Conservation (phyloP, 1,140 invertebrate genomes). For the Aethina tumida region DNA sequence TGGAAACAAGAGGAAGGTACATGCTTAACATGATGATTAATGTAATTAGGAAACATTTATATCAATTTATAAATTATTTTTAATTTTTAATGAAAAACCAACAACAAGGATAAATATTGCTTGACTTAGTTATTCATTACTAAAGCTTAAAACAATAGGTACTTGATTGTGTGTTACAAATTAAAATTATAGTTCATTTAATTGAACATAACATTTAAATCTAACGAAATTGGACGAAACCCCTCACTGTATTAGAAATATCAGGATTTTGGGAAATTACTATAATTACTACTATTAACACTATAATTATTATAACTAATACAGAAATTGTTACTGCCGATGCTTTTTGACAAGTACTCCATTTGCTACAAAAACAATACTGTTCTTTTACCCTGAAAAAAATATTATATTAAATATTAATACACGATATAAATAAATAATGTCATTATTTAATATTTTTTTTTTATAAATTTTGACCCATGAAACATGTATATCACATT, state of each 20-base stretch:
- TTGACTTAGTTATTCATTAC: background rate
- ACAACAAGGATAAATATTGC: background rate
- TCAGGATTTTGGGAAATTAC: conserved; percentile 4
- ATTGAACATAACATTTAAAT: background rate
- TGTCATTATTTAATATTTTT: too few species aligned
- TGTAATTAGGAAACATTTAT: too few species aligned
- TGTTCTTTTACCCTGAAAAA: conserved; percentile 19
- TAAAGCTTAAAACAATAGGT: conserved; percentile 5
- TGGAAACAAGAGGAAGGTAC: too few species aligned
- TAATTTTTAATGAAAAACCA: too few species aligned
- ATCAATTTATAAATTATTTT: too few species aligned
- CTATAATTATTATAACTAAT: conserved; percentile 13
- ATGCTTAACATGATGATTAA: too few species aligned
- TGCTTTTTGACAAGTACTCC: conserved; percentile 14
- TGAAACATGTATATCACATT: too few species aligned
- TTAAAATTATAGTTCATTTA: background rate
- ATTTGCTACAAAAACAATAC: conserved; percentile 19
- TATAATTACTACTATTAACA: conserved; percentile 12
- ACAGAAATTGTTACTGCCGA: conserved; percentile 14
- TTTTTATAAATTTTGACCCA: too few species aligned
- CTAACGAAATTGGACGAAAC: background rate
- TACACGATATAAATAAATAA: too few species aligned
- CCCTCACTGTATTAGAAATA: background rate
- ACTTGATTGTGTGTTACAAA: background rate
- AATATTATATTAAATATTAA: too few species aligned